Evolutionary conservation across 2,113 vertebrate genomes (phyloP).

Genomic region (Cyphomyrus plagiostoma): DNA sequence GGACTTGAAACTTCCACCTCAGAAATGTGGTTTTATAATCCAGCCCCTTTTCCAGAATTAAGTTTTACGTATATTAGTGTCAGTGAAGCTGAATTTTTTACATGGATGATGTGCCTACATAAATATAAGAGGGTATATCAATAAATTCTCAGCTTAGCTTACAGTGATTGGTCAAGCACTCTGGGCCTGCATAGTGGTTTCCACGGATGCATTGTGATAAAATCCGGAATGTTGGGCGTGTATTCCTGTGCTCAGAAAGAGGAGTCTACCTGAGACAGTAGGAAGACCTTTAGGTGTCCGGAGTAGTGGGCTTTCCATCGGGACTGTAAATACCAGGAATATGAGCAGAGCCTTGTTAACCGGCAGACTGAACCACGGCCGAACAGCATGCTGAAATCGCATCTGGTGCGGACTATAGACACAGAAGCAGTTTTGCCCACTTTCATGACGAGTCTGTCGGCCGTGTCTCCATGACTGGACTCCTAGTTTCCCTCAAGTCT

Average conservation of each 20-base stretch:
- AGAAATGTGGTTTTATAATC: not conserved
- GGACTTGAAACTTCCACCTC: not conserved
- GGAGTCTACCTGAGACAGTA: not conserved
- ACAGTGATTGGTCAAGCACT: not conserved
- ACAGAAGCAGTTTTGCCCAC: not conserved
- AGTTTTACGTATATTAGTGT: not conserved
- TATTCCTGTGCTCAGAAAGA: not conserved
- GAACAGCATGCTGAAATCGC: not conserved
- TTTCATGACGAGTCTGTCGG: not conserved
- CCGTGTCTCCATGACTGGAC: not conserved
- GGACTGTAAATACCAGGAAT: not conserved
- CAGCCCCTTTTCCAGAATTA: not conserved
- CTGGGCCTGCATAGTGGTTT: not conserved
- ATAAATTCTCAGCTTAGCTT: not conserved
- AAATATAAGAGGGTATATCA: not conserved
- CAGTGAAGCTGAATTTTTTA: not conserved
- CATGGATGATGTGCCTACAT: not conserved
- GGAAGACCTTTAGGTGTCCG: not conserved
- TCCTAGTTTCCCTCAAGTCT: not conserved
- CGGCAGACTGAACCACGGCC: not conserved
- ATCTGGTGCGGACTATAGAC: not conserved
- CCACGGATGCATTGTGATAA: not conserved
- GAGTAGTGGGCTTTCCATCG: not conserved
- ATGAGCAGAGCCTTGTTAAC: not conserved
- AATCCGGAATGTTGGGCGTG: not conserved